Percentiles rank a stretch among this genome's conserved stretches.
These are phyloP conservation scores for Laupala kohalensis DNA, from an alignment of 1,140 invertebrate genomes.

Conservation along the genomic window DNA sequence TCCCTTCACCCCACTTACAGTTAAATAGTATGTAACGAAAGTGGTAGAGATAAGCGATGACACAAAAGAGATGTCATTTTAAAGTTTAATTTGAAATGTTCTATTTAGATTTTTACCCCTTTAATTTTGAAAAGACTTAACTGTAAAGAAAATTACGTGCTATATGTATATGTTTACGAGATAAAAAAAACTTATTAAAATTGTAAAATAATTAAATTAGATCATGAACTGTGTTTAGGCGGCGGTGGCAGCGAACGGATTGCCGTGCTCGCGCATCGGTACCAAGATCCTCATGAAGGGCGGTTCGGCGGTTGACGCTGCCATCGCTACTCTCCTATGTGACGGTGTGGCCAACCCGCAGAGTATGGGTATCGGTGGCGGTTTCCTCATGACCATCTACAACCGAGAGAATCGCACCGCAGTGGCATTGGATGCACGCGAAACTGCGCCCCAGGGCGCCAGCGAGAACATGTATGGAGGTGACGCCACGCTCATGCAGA, in stretches of 20 bases:
- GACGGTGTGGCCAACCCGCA: conserved; percentile 68
- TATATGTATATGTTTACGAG: no score
- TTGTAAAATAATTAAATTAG: no score
- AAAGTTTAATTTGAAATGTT: no score
- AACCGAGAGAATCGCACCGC: conserved; percentile 32
- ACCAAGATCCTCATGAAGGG: conserved; percentile 41
- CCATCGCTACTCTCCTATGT: conserved; percentile 67
- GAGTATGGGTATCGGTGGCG: conserved; percentile 71
- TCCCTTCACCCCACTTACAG: no score
- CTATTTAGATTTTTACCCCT: no score
- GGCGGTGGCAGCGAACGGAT: conserved; percentile 9
- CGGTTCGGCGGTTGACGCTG: conserved; percentile 71
- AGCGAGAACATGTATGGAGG: conserved; percentile 45
- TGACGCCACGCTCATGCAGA: conserved; percentile 27
- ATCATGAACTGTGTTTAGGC: no score
- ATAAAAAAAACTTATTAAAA: no score
- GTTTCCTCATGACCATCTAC: conserved; percentile 67
- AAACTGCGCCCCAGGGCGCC: conserved; percentile 47
- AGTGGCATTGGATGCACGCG: conserved; percentile 48
- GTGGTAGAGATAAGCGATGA: no score
- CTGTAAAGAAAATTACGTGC: no score
- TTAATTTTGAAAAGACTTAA: no score
- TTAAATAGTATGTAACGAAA: no score
- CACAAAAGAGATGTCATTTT: no score
- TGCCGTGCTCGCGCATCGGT: conserved; percentile 8